Percentiles rank a stretch among this genome's conserved stretches.
Evolutionary conservation across 1,140 invertebrate genomes (phyloP).

Genomic region (Agrilus planipennis): DNA sequence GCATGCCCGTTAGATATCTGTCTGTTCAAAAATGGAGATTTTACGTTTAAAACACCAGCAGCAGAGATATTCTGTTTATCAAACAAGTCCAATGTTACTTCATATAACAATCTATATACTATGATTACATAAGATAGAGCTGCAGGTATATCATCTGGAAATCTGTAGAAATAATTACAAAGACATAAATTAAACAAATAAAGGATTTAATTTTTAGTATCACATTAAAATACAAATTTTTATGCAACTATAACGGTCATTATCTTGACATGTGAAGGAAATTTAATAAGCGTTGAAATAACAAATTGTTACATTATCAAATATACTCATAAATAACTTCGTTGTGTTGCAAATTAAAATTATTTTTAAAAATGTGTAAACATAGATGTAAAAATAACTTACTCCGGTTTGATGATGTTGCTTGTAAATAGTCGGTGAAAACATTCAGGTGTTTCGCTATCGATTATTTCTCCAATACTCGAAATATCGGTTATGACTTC

Average conservation of each 20-base stretch:
- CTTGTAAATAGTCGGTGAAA: constrained; percentile 64
- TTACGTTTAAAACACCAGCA: constrained; percentile 48
- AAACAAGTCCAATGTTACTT: constrained; percentile 83
- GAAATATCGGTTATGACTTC: constrained; percentile 33
- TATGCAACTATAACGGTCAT: too few species aligned
- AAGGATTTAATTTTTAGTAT: neutral
- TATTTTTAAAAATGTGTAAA: neutral
- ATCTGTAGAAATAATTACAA: constrained; percentile 31
- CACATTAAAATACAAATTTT: neutral
- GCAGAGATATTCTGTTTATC: constrained; percentile 64
- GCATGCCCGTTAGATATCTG: constrained; percentile 22
- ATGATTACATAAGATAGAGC: constrained; percentile 64
- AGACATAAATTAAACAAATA: constrained; percentile 3
- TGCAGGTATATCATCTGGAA: constrained; percentile 51
- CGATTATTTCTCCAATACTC: constrained; percentile 29
- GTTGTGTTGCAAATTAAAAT: too few species aligned
- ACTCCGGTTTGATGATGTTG: constrained; percentile 51
- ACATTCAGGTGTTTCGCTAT: constrained; percentile 39
- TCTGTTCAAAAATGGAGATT: constrained; percentile 41
- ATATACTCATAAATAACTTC: too few species aligned
- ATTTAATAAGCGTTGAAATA: too few species aligned
- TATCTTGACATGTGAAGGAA: too few species aligned
- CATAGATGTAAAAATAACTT: constrained; percentile 9
- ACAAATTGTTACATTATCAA: too few species aligned
- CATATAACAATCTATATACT: constrained; percentile 74